phyloP scores from a whole-genome alignment of 2,888 invertebrate species.

The Platycheirus rosarum region DNA sequence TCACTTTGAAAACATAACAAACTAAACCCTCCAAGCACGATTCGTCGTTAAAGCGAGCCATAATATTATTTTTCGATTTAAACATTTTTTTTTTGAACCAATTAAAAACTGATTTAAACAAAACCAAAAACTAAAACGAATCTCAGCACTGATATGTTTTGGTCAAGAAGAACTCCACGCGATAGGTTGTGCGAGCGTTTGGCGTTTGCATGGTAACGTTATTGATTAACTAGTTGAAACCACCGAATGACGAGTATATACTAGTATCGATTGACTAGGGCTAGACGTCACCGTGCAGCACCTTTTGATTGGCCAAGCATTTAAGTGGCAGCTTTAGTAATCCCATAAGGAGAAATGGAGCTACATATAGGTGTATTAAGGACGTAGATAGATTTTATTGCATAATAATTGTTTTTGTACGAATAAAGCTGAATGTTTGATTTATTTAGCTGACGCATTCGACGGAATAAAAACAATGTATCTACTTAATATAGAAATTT shows the following conservation, averaged over 20 bases:
- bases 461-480: too few species aligned
- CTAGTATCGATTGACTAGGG: constrained; percentile 57
- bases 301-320: constrained; percentile 51
- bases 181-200: constrained; percentile 30
- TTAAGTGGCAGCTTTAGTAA: constrained; percentile 19
- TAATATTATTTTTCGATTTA: not conserved
- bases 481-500: too few species aligned
- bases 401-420: constrained; percentile 7
- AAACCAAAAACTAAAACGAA: constrained; percentile 29
- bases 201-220: constrained; percentile 52
- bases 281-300: constrained; percentile 43
- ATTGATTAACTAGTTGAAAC: constrained; percentile 62
- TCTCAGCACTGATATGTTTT: constrained; percentile 19
- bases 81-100: constrained; percentile 28
- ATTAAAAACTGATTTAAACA: constrained; percentile 41
- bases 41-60: constrained; percentile 54
- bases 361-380: not conserved
- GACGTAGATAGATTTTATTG: constrained; percentile 17
- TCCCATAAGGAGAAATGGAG: constrained; percentile 4
- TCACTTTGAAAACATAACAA: constrained; percentile 53
- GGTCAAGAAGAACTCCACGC: constrained; percentile 22
- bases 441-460: not conserved
- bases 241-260: constrained; percentile 44
- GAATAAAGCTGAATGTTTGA: not conserved
- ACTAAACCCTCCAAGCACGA: constrained; percentile 43